Evolutionary conservation across 2,113 vertebrate species (phyloP), one percentile per base, ranked within the genome.

Genomic region (Chaetorhynchus papuensis): DNA sequence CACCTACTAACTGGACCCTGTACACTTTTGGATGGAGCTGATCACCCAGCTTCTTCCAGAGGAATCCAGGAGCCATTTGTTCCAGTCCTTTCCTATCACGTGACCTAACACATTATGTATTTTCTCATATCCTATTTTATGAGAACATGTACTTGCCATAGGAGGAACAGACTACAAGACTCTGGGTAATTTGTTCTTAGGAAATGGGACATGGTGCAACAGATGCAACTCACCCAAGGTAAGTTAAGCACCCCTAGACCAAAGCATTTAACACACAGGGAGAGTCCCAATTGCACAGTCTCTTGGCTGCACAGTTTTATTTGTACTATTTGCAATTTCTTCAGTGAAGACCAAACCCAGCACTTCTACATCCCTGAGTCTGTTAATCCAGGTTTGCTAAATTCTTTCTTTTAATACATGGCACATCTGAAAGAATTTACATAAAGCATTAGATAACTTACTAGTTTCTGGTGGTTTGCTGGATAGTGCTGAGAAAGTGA

Each of bases 401-500:
- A 92, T 45, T 74, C 30, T 89, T 54, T 8, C 16, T 89, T 93
- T 86, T 71, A 77, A 66, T 41, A 80, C 4, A 22, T 4, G 4
- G 19, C 7, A 54, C 11, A 1, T 33, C 14, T 60, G 14, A 69
- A 65, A 79, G 15, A 76, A 44, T 31, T 15, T 20, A 45, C 8
- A 22, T 52, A 70, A 81, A 68, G 35, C n/a, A 37, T 45, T 68
- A 76, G 8, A 9, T 41, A 59, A 93, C 98, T 97, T 97, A 99
- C 99, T 96, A 88, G 98, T 96, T 96, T 99, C 99, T 94, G 96
- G 97, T 39, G 99, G 99, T 93, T 99, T 99, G 98, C 99, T 99
- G 95, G 99, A 98, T 79, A 99, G 98, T 8, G 99, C 98, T 13
- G 99, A 99, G 96, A 99, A 99, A 30, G 99, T 99, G 94, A 99